A percentile compares a stretch with the other conserved stretches of the same genome.
These are phyloP conservation scores for Burhinus bistriatus DNA, from an alignment of 2,113 vertebrate species.

Conservation along the genomic window DNA sequence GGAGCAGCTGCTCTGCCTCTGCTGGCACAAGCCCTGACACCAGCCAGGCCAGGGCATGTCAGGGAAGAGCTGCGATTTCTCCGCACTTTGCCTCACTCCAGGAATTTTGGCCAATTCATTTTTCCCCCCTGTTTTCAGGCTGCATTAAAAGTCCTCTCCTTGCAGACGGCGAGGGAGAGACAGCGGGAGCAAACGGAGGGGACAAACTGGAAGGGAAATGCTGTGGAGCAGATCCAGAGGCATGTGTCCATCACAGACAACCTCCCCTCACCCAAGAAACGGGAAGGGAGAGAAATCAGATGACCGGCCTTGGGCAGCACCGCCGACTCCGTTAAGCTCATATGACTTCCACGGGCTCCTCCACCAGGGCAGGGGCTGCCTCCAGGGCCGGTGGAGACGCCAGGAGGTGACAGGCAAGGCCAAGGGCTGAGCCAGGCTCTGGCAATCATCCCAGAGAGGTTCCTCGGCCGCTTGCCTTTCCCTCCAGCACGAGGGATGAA, in stretches of 20 bases:
- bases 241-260: background rate
- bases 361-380: background rate
- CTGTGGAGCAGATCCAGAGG: background rate
- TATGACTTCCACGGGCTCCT: slow-evolving; percentile 27
- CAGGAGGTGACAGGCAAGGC: background rate
- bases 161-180: background rate
- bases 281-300: slow-evolving; percentile 45
- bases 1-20: background rate
- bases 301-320: background rate
- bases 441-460: background rate
- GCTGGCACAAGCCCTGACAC: background rate
- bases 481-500: background rate
- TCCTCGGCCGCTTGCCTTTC: background rate
- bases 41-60: background rate
- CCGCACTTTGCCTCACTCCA: background rate
- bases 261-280: background rate
- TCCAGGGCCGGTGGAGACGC: rapidly evolving
- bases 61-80: background rate
- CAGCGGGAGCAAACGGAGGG: background rate
- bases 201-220: background rate
- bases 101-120: background rate
- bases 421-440: background rate
- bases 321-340: background rate
- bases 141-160: background rate
- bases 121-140: background rate